Conservation (phyloP, 2,888 invertebrate species). For the Tinea pellionella region DNA sequence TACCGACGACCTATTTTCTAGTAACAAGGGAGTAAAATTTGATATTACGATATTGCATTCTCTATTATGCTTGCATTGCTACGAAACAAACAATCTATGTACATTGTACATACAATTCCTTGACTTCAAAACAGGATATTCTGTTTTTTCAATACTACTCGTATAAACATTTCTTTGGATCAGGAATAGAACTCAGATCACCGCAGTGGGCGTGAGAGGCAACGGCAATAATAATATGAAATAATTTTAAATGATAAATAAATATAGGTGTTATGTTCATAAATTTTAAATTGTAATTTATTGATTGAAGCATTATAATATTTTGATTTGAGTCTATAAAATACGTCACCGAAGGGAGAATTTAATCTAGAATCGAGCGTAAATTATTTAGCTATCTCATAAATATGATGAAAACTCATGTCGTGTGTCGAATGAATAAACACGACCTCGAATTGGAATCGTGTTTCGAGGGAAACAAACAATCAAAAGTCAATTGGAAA, state of each 20-base stretch:
- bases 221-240: too few relatives aligned
- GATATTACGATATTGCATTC: background rate
- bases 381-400: background rate
- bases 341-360: background rate
- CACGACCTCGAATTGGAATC: constrained; percentile 38
- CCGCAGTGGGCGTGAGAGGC: too few relatives aligned
- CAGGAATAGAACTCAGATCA: too few relatives aligned
- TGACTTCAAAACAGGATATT: too few relatives aligned
- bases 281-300: constrained; percentile 3
- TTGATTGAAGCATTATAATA: background rate
- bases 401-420: constrained; percentile 6
- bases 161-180: too few relatives aligned
- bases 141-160: too few relatives aligned
- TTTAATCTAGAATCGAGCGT: background rate
- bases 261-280: background rate
- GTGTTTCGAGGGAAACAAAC: constrained; percentile 32
- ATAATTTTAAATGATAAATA: too few relatives aligned
- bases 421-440: constrained; percentile 52
- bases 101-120: too few relatives aligned
- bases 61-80: too few relatives aligned
- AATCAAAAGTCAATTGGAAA: constrained; percentile 56
- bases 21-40: background rate
- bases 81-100: too few relatives aligned
- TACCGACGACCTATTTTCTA: constrained; percentile 19
- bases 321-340: background rate